Evolutionary conservation across 2,888 invertebrate genomes (phyloP), one percentile per base, ranked within the genome.

Genomic region (Neoascia interrupta): DNA sequence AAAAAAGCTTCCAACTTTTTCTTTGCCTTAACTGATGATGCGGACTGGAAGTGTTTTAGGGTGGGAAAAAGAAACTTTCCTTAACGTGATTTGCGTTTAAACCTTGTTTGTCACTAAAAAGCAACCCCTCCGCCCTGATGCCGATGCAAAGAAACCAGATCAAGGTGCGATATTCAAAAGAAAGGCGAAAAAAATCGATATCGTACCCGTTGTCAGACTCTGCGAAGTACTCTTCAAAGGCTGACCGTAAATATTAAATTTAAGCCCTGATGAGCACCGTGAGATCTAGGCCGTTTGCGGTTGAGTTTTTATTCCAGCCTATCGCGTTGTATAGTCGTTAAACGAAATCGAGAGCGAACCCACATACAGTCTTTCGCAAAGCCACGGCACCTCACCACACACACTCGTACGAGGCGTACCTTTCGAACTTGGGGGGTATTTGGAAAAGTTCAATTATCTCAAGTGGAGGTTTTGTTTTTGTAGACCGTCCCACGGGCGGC

Each of bases 251-350:
- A 66, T 60, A 76, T 76, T 63, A 79, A 70, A 79, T 56, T 39
- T 61, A 72, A 79, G 56, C 79, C 79, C 72, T 72, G 82, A 76
- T 81, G 82, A 83, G 82, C 73, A 81, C 79, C 82, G 84, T 83
- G 82, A 83, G 82, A 83, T 83, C 83, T 83, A 81, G 83, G 83
- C 80, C 83, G 61, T 11, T 61, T 61, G 79, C 37, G 79, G 79
- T 73, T 79, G 51, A 26, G n/a, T n/a, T 11, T 31, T 45, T 64
- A 18, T 19, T 51, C 37, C 39, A 53, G 36, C 41, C 43, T 56
- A 49, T 53, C 39, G 56, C 47, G n/a, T n/a, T n/a, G n/a, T 26
- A 37, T 18, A 54, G 51, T 64, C 53, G 60, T 47, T 2, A 60
- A 70, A 76, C 34, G 76, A 76, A 76, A 76, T 70, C 76, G 70